Base-by-base conservation (phyloP, 2,797 vertebrate genomes). In the Typhlichthys subterraneus region DNA sequence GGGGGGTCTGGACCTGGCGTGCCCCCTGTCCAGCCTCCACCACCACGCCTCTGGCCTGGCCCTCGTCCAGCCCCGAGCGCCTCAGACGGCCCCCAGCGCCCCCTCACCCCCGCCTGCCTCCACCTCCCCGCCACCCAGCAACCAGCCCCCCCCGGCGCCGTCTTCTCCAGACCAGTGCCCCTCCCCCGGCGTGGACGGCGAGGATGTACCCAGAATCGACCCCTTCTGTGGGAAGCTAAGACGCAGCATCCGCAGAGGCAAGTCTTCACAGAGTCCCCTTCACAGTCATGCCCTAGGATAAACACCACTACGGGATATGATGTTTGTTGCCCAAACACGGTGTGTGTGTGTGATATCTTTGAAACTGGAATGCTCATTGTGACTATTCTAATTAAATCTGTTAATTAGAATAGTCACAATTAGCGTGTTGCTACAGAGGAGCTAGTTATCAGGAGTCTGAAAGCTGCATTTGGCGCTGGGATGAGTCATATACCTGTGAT, bases 231-330 rank as follows among this genome's bases (percentile, higher is more conserved):
- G 95, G 67, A 97, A 96, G 85, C 89, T 96, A 68, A 89, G 94
- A 57, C 90, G 94, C 72, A 98, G 95, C 91, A 94, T 97, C 77
- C 94, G 94, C 68, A 94, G 95, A 93, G 94, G 96, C 96, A 91
- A 73, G 82, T 23, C 9, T 29, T 33, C 1, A 4, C 1, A 11
- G 38, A 42, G 38, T 5, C 23, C 23, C 23, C 23, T 23, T 4
- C 9, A 29, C 38, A 2, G 38, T 8, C 38, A 42, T 7, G 38
- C 8, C 38, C 38, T 38, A 38, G 38, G 1, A 42, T 42, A 42
- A 42, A 42, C 9, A 7, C 9, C 38, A 7, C 8, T 42, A 42
- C 9, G 9, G 38, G 38, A 42, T 8, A 42, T 42, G 6, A 42
- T 42, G 38, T 42, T 42, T 8, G 9, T 42, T 2, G 38, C 38